Evolutionary conservation across 2,797 vertebrate species (phyloP), one percentile per base, ranked within the genome.

Genomic region (Myotis vivesi): DNA sequence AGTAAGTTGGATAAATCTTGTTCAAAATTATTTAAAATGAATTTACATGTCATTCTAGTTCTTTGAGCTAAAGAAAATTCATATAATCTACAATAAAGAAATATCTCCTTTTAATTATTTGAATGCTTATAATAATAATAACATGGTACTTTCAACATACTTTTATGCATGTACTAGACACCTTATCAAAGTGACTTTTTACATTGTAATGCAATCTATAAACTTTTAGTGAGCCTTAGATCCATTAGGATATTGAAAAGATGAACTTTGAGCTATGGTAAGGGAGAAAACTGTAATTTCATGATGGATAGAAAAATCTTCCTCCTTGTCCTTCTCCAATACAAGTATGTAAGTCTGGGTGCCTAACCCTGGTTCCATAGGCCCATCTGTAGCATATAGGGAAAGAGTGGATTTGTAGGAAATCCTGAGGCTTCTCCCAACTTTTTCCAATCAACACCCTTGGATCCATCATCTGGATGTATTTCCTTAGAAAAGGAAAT

Each of bases 231-330:
- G n/a, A 87, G 11, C 17, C 49, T 94, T 72, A 38, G 10, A 38
- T 72, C 7, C 38, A 87, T 80, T 91, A 86, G 11, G 6, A 79
- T 92, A 91, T 66, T 64, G 30, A 82, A 91, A 82, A 91, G 69
- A 79, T 80, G 92, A 79, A 0, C 44, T 95, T 85, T n/a, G 28
- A 75, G 6, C 33, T 51, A 76, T 3, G 23, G 76, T 33, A 85
- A 90, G n/a, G 12, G 36, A 89, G 6, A 55, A 38, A 82, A 73
- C 22, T 51, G 17, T n/a, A 85, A 87, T 87, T 96, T 81, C 30
- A 25, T 33, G 28, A 66, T 66, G 36, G 10, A 83, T 44, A 68
- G 84, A 68, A 92, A 94, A 81, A 64, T 5, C 23, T 1, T 93
- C 59, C 66, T 81, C 6, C 20, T 81, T 66, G 62, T 75, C 25